These are phyloP conservation scores for Psilopsiagon aymara DNA, from an alignment of 2,113 vertebrate genomes.

Conservation along the genomic window DNA sequence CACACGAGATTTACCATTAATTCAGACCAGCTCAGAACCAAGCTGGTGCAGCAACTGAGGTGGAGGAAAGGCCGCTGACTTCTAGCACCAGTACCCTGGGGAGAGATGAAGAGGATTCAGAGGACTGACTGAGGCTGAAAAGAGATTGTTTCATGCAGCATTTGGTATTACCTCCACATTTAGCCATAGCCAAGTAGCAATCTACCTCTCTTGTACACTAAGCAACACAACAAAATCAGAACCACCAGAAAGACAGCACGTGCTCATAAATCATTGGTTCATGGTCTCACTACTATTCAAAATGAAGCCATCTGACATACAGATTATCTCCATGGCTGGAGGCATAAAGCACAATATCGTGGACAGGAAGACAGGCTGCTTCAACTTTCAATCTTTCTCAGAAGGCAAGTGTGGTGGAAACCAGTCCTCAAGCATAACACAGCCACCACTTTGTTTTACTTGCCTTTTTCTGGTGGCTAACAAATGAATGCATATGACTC, in stretches of 20 bases:
- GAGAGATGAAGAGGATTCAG: not conserved
- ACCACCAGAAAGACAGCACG: not conserved
- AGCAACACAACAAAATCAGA: not conserved
- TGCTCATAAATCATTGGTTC: not conserved
- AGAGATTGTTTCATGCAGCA: not conserved
- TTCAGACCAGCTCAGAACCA: not conserved
- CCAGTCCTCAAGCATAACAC: not conserved
- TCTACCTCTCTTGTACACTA: not conserved
- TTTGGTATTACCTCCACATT: not conserved
- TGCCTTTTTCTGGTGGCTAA: not conserved
- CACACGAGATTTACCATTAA: not conserved
- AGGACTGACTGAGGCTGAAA: not conserved
- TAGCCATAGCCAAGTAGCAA: not conserved
- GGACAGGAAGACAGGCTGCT: not conserved
- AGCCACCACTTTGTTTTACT: not conserved
- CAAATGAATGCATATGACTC: rapidly evolving
- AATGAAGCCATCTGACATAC: not conserved
- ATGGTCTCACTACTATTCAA: not conserved
- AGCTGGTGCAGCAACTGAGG: not conserved
- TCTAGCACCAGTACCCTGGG: not conserved
- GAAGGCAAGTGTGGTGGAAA: not conserved
- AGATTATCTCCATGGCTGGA: not conserved
- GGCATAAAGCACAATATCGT: not conserved
- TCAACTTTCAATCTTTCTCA: not conserved
- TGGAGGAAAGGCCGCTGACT: not conserved